Percentiles rank a stretch among this genome's conserved stretches.
Evolutionary conservation across 2,113 vertebrate species (phyloP).

Genomic region (Bettongia penicillata): DNA sequence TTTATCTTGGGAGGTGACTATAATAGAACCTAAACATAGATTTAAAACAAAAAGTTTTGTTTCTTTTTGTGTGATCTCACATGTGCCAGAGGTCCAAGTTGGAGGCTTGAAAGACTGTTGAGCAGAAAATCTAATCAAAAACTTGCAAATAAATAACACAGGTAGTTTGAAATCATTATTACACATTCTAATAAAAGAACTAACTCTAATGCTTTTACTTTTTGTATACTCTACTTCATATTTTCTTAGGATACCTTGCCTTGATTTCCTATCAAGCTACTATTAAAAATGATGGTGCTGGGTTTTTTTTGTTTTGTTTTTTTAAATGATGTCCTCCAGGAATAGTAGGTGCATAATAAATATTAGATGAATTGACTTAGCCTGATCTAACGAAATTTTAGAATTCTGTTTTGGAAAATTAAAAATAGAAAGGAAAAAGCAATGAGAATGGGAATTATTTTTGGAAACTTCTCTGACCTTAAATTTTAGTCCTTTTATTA

Average conservation of each 20-base stretch:
- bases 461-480: not conserved
- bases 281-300: not conserved
- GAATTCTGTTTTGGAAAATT: not conserved
- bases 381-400: not conserved
- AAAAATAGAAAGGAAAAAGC: not conserved
- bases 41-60: not conserved
- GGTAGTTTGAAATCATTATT: not conserved
- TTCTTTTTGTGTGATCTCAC: conserved; percentile 8
- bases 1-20: not conserved
- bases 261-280: not conserved
- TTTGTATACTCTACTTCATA: not conserved
- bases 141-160: not conserved
- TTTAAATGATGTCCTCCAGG: not conserved
- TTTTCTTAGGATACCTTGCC: not conserved
- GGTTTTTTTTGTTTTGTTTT: not conserved
- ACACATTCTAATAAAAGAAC: not conserved
- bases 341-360: not conserved
- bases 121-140: not conserved
- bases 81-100: not conserved
- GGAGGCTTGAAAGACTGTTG: not conserved
- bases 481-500: not conserved
- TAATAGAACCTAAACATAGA: not conserved
- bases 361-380: not conserved
- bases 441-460: not conserved
- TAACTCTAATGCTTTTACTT: not conserved